Percentiles rank a stretch among this genome's conserved stretches.
These are phyloP conservation scores for Trachelus tabidus DNA, from an alignment of 2,888 invertebrate genomes.

Conservation along the genomic window DNA sequence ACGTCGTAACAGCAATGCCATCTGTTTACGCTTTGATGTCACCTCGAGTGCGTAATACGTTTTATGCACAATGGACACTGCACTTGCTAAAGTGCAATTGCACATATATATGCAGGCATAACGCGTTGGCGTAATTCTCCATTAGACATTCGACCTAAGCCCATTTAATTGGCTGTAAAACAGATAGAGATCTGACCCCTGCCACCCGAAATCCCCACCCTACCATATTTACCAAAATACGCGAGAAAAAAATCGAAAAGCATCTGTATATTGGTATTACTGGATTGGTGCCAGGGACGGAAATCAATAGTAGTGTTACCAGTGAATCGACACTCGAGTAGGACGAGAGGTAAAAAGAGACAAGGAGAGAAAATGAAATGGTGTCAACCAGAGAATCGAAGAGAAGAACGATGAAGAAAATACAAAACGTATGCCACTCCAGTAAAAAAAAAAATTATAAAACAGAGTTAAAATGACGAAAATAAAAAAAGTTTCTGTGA, in stretches of 20 bases:
- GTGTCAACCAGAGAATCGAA: background rate
- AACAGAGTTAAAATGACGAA: background rate
- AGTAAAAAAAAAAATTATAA: background rate
- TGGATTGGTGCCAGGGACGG: background rate
- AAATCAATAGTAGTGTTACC: background rate
- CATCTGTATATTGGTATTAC: background rate
- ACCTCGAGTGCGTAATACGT: background rate
- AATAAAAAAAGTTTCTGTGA: background rate
- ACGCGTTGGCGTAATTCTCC: background rate
- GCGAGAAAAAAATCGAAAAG: background rate
- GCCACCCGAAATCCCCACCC: background rate
- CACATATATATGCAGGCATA: background rate
- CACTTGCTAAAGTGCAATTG: background rate
- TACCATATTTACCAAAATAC: background rate
- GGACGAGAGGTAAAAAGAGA: background rate
- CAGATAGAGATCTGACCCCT: background rate
- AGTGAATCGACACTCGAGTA: background rate
- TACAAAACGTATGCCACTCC: background rate
- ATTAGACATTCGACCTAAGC: background rate
- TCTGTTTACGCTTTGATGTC: background rate
- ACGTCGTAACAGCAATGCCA: background rate
- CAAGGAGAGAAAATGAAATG: background rate
- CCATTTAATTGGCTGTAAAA: background rate
- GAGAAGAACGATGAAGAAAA: background rate
- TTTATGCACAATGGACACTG: background rate